These are phyloP conservation scores for Myotis davidii DNA, from an alignment of 2,113 vertebrate genomes.

Conservation along the genomic window DNA sequence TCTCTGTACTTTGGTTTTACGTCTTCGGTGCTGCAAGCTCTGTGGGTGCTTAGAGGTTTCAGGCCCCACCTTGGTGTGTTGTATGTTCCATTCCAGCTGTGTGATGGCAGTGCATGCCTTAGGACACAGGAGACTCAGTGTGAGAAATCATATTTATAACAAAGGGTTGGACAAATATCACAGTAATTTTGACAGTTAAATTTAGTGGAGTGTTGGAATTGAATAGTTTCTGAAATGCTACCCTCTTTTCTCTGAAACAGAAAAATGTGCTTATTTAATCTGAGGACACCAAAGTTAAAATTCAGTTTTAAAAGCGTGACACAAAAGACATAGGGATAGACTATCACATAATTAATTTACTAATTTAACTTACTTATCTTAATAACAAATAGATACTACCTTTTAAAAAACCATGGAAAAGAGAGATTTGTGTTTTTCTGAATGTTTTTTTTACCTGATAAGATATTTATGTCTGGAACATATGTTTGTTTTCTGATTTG, in stretches of 20 bases:
- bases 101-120: neutral
- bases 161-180: neutral
- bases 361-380: neutral
- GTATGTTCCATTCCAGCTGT: neutral
- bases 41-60: neutral
- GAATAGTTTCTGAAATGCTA: conserved; percentile 6
- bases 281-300: conserved; percentile 20
- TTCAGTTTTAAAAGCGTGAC: conserved; percentile 37
- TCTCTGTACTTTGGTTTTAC: neutral
- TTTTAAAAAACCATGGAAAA: conserved; percentile 45
- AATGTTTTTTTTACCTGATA: neutral
- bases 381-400: neutral
- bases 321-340: neutral
- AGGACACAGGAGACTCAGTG: neutral
- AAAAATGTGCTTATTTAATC: conserved; percentile 40
- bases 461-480: neutral
- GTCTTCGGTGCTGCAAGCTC: neutral
- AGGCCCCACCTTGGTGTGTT: neutral
- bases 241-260: conserved; percentile 36
- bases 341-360: conserved; percentile 7
- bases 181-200: neutral
- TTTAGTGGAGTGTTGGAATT: neutral
- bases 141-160: neutral
- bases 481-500: conserved; percentile 28
- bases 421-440: neutral